A percentile compares a stretch with the other conserved stretches of the same genome.
Evolutionary conservation across 2,113 vertebrate genomes (phyloP).

Genomic region (Connochaetes taurinus): DNA sequence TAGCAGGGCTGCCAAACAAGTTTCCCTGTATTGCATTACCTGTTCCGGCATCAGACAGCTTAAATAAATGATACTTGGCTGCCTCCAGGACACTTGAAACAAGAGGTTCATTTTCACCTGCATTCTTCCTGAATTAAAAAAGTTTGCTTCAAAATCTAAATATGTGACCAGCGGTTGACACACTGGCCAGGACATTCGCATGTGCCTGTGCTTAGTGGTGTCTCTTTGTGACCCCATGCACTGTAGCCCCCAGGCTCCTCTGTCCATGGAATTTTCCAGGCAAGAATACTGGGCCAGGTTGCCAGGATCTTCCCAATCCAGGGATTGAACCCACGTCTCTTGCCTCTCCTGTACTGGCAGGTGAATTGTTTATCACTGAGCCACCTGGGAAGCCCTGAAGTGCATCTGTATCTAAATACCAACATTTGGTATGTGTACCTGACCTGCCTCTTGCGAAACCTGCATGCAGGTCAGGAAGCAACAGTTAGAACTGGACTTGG

Average conservation of each 20-base stretch:
- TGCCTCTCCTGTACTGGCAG: neutral
- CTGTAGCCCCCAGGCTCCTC: neutral
- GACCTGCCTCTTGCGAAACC: no score
- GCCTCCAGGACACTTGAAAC: neutral
- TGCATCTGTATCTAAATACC: neutral
- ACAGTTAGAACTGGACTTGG: no score
- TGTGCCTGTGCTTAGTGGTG: neutral
- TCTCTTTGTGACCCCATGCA: neutral
- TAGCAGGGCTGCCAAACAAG: neutral
- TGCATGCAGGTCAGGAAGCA: no score
- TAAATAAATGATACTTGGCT: slow-evolving; percentile 27
- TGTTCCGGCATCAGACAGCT: neutral
- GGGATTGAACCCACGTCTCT: neutral
- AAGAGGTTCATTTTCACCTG: neutral
- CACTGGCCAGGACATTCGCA: neutral
- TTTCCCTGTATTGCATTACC: neutral
- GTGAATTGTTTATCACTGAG: neutral
- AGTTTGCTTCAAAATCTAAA: neutral
- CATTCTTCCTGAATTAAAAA: neutral
- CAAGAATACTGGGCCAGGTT: neutral
- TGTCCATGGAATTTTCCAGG: neutral
- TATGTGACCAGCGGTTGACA: neutral
- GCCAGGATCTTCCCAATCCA: neutral
- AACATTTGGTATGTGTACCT: neutral
- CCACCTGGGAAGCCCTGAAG: neutral